Evolutionary conservation across 2,888 invertebrate species (phyloP).

Genomic region (Idaea straminata): DNA sequence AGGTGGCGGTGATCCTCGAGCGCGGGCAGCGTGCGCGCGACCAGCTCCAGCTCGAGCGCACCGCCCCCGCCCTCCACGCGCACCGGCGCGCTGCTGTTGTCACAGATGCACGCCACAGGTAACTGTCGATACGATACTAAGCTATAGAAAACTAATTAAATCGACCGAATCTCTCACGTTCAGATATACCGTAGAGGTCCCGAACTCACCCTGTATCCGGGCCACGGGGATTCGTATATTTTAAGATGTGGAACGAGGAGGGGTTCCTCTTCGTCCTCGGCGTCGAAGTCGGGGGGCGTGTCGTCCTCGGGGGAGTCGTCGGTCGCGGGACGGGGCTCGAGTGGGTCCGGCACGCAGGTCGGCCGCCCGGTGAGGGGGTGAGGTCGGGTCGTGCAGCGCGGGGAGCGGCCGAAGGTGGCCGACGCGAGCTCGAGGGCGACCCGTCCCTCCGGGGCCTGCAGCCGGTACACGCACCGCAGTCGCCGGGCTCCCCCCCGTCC

Average conservation of each 20-base stretch:
- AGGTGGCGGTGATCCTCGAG: constrained; percentile 91
- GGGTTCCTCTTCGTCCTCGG: constrained; percentile 55
- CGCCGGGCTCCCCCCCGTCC: constrained; percentile 90
- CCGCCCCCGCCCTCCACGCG: constrained; percentile 46
- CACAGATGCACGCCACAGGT: constrained; percentile 89
- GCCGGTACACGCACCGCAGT: constrained; percentile 88
- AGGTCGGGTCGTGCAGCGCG: constrained; percentile 83
- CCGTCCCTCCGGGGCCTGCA: constrained; percentile 83
- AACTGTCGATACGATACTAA: constrained; percentile 72
- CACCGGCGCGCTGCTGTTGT: constrained; percentile 79
- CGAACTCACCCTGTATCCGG: constrained; percentile 77
- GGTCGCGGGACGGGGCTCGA: constrained; percentile 32
- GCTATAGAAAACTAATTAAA: constrained; percentile 41
- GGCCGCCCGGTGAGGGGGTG: constrained; percentile 87
- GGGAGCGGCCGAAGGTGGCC: constrained; percentile 83
- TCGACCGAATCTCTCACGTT: neutral
- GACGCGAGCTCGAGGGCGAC: constrained; percentile 84
- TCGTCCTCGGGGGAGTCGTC: constrained; percentile 35
- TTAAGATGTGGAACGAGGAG: constrained; percentile 76
- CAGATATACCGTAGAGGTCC: no score
- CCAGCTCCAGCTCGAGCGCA: constrained; percentile 87
- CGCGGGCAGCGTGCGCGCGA: constrained; percentile 86
- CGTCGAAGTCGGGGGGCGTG: constrained; percentile 33
- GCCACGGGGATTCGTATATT: constrained; percentile 86
- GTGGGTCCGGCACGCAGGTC: constrained; percentile 48